Evolutionary conservation across 2,113 vertebrate species (phyloP).

Genomic region (Bucco capensis): DNA sequence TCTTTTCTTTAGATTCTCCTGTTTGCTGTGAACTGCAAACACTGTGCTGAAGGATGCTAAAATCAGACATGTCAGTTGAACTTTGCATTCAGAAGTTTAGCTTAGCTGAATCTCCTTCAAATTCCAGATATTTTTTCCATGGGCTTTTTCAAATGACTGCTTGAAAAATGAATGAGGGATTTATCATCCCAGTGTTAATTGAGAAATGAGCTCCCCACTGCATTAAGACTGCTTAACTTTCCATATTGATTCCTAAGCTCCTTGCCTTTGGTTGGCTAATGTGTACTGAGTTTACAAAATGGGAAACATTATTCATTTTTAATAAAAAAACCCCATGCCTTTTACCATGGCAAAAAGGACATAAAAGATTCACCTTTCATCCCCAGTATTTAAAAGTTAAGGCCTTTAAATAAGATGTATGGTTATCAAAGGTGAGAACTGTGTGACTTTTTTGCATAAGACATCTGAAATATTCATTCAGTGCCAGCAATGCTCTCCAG

Average conservation of each 20-base stretch:
- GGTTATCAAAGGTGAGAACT: constrained; percentile 29
- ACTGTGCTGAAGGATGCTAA: not conserved
- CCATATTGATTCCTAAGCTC: not conserved
- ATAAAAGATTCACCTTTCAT: constrained; percentile 34
- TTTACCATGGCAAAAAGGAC: constrained; percentile 4
- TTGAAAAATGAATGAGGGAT: not conserved
- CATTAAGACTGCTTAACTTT: not conserved
- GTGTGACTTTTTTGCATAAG: constrained; percentile 24
- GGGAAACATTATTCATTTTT: constrained; percentile 32
- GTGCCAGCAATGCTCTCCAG: not conserved
- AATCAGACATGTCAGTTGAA: not conserved
- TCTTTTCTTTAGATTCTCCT: not conserved
- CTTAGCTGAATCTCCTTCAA: not conserved
- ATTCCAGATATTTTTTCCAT: not conserved
- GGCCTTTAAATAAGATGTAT: constrained; percentile 29
- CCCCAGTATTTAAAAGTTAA: constrained; percentile 21
- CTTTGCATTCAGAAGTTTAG: not conserved
- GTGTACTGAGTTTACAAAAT: not conserved
- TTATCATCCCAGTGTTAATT: no score
- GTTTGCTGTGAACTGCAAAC: not conserved
- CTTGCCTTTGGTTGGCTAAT: not conserved
- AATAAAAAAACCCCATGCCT: not conserved
- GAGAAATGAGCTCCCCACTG: not conserved
- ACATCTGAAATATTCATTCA: constrained; percentile 6
- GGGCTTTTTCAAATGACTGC: not conserved